These are phyloP conservation scores for Potamilus streckersoni DNA, from an alignment of 1,140 invertebrate species.

Conservation along the genomic window DNA sequence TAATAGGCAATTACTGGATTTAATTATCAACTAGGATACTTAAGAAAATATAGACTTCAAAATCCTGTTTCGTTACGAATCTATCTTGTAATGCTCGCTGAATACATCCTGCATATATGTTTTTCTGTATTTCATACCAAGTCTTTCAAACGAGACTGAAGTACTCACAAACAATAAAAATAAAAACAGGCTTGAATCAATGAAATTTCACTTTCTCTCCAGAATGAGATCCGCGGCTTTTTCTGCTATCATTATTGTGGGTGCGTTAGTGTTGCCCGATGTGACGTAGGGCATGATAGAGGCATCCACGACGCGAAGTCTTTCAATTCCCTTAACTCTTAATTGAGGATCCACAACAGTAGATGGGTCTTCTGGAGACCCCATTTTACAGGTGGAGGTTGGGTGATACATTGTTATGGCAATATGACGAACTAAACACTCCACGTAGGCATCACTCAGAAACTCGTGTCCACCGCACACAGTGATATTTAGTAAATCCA, in stretches of 20 bases:
- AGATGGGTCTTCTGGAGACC: slow-evolving; percentile 82
- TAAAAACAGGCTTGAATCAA: no score
- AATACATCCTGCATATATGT: no score
- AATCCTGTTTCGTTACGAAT: no score
- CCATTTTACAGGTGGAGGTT: slow-evolving; percentile 92
- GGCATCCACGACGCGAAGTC: slow-evolving; percentile 43
- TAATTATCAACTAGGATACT: no score
- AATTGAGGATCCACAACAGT: slow-evolving; percentile 87
- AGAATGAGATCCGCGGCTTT: slow-evolving; percentile 83
- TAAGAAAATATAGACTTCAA: no score
- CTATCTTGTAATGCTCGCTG: no score
- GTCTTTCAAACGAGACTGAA: no score
- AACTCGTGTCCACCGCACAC: no score
- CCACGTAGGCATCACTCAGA: slow-evolving; percentile 38
- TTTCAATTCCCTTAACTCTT: slow-evolving; percentile 42
- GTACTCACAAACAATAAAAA: no score
- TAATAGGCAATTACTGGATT: no score
- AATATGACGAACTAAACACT: slow-evolving; percentile 49
- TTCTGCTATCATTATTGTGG: slow-evolving; percentile 87
- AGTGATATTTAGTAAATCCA: no score
- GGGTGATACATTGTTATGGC: slow-evolving; percentile 83
- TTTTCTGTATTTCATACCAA: no score
- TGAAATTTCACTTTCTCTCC: not conserved
- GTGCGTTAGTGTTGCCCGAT: slow-evolving; percentile 82
- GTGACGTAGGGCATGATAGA: slow-evolving; percentile 45